phyloP scores from a whole-genome alignment of 2,888 invertebrate genomes.

The Choreutis nemorana region DNA sequence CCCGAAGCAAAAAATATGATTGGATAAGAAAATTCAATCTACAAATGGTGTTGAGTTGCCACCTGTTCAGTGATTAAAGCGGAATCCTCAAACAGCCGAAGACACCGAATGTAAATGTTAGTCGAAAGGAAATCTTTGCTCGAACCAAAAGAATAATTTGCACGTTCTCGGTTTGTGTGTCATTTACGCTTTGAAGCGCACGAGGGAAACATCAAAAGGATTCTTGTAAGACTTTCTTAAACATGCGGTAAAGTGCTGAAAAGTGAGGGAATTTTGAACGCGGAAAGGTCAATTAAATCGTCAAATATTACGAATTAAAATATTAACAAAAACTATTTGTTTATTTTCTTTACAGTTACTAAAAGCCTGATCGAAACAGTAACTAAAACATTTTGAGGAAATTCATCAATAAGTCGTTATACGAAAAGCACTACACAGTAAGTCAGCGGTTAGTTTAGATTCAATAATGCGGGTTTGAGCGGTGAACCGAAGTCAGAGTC shows the following conservation, averaged over 20 bases:
- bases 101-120: slow-evolving; percentile 51
- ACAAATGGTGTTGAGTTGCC: slow-evolving; percentile 40
- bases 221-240: slow-evolving; percentile 20
- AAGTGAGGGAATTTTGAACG: too few relatives aligned
- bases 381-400: too few relatives aligned
- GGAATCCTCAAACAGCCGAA: slow-evolving; percentile 39
- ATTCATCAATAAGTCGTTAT: too few relatives aligned
- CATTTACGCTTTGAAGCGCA: slow-evolving; percentile 25
- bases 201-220: slow-evolving; percentile 11
- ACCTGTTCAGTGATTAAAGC: slow-evolving; percentile 60
- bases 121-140: slow-evolving; percentile 41
- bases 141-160: slow-evolving; percentile 39
- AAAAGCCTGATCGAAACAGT: too few relatives aligned
- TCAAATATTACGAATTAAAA: slow-evolving; percentile 4
- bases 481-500: too few relatives aligned
- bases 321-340: slow-evolving; percentile 3
- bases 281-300: too few relatives aligned
- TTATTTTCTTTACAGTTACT: background rate
- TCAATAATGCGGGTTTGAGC: slow-evolving; percentile 64
- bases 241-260: too few relatives aligned
- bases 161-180: slow-evolving; percentile 23
- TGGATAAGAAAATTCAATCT: slow-evolving; percentile 55
- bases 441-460: slow-evolving; percentile 66
- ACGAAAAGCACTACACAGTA: too few relatives aligned
- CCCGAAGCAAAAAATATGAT: slow-evolving; percentile 24